Evolutionary conservation across 37 sponge, comb jelly and placozoan genomes (phyloP).

Genomic region (Axinella damicornis): DNA sequence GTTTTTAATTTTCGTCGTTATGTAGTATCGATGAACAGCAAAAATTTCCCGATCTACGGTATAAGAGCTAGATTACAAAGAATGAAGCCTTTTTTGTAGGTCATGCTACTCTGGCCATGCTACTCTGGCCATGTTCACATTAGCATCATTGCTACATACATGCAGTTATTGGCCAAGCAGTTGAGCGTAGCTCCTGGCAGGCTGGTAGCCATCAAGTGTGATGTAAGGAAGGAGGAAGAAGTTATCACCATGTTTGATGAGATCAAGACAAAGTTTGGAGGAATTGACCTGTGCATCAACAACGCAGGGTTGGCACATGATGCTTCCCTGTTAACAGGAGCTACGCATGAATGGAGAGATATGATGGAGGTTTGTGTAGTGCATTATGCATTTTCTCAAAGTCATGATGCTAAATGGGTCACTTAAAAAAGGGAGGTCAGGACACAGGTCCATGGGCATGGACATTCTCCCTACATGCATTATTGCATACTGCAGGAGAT

Average conservation of each 20-base stretch:
- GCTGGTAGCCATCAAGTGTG: constrained; percentile 82
- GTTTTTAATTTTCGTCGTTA: too few relatives aligned
- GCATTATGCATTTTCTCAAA: too few relatives aligned
- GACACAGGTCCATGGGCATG: too few relatives aligned
- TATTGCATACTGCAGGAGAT: background rate
- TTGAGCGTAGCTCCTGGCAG: constrained; percentile 35
- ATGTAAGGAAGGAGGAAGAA: constrained; percentile 80
- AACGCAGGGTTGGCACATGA: constrained; percentile 85
- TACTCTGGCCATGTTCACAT: too few relatives aligned
- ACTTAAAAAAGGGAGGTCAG: too few relatives aligned
- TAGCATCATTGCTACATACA: too few relatives aligned
- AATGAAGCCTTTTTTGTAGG: too few relatives aligned
- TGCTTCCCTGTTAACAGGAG: constrained; percentile 59
- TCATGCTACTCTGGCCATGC: too few relatives aligned
- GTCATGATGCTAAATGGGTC: too few relatives aligned
- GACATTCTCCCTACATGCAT: background rate
- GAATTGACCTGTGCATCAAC: constrained; percentile 80
- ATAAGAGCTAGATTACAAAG: too few relatives aligned
- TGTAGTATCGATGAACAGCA: too few relatives aligned
- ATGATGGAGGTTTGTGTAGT: constrained; percentile 70
- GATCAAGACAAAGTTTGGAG: constrained; percentile 62
- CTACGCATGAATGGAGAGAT: constrained; percentile 79
- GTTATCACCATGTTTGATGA: constrained; percentile 56
- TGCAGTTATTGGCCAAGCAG: constrained; percentile 50
- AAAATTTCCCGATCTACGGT: too few relatives aligned